Conservation (phyloP, 2,888 invertebrate genomes). For the Lysandra bellargus region DNA sequence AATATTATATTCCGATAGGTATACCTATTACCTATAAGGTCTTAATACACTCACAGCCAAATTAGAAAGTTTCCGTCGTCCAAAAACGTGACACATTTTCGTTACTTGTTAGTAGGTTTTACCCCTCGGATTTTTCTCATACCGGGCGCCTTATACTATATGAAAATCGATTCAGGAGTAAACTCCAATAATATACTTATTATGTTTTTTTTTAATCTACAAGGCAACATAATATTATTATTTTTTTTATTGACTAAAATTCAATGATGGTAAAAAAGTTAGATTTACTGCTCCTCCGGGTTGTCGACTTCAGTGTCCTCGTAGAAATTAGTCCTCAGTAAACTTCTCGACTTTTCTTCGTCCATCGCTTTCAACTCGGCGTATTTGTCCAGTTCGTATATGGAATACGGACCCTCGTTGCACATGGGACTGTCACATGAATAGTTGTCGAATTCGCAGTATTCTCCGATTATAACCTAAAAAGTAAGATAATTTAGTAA, state of each 20-base stretch:
- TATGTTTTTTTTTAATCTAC: not conserved
- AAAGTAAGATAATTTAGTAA: slow-evolving; percentile 35
- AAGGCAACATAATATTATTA: not conserved
- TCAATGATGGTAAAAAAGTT: not conserved
- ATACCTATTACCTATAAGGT: no score
- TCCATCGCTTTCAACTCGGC: slow-evolving; percentile 15
- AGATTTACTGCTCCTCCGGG: slow-evolving; percentile 4
- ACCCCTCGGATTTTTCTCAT: no score
- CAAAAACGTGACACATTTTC: no score
- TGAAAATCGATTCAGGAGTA: no score
- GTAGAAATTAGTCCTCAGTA: not conserved
- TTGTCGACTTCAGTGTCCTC: not conserved
- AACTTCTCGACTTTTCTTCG: not conserved
- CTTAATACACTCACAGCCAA: no score
- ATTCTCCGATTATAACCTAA: slow-evolving; percentile 68
- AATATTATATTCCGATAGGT: no score
- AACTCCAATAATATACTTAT: no score
- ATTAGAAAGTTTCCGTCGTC: no score
- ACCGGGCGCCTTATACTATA: no score
- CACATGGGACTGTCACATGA: slow-evolving; percentile 67
- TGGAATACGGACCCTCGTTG: slow-evolving; percentile 68
- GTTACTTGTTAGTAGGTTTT: no score
- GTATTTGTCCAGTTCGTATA: slow-evolving; percentile 42
- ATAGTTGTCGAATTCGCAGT: slow-evolving; percentile 72
- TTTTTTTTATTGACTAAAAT: not conserved